phyloP scores from a whole-genome alignment of 2,797 vertebrate genomes.

The Diglossa cyanea region DNA sequence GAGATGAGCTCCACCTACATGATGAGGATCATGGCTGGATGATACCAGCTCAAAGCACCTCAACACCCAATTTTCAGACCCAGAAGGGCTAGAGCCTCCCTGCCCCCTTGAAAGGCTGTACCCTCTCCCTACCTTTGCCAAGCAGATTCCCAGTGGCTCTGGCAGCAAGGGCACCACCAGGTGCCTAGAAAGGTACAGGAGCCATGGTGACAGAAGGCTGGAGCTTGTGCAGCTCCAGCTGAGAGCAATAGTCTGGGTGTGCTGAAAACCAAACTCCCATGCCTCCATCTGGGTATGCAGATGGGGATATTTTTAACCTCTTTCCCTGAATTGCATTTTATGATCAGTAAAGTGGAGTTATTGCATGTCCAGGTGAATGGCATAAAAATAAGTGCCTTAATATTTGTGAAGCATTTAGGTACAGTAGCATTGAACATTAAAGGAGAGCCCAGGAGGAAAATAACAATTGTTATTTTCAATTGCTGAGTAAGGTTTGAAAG shows the following conservation, averaged over 20 bases:
- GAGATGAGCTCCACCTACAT: neutral
- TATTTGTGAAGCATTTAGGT: neutral
- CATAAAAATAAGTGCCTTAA: neutral
- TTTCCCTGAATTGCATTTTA: neutral
- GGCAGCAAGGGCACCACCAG: accelerated
- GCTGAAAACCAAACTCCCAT: neutral
- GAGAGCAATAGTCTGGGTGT: neutral
- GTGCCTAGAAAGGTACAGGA: neutral
- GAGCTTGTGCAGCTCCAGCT: neutral
- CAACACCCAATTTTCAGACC: neutral
- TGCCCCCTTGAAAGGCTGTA: neutral
- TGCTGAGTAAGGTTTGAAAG: neutral
- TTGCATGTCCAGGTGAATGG: neutral
- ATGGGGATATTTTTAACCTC: neutral
- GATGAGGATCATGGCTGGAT: neutral
- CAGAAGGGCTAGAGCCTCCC: neutral
- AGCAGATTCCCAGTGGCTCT: neutral
- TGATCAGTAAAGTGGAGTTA: neutral
- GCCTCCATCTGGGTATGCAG: neutral
- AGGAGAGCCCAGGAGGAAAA: neutral
- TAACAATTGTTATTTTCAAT: neutral
- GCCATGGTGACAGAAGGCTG: neutral
- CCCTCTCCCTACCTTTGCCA: neutral
- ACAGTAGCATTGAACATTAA: neutral
- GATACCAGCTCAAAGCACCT: neutral